Percentiles rank a stretch among this genome's conserved stretches.
Conservation (phyloP, 2,888 invertebrate genomes). For the Cryptus viduatorius region DNA sequence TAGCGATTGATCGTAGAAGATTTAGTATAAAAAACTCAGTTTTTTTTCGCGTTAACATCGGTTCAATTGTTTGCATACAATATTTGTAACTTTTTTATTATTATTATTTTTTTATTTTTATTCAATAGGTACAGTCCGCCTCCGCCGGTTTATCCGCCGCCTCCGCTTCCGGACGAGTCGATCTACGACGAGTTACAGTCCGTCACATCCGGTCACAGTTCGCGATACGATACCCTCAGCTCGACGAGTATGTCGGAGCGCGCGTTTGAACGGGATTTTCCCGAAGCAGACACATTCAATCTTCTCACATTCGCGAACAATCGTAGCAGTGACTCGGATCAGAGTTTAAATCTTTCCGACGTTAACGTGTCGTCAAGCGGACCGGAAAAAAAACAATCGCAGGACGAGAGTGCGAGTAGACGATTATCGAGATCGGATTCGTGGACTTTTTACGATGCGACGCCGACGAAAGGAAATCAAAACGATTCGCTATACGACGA, state of each 20-base stretch:
- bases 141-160: constrained; percentile 87
- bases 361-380: constrained; percentile 78
- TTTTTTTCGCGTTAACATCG: too few species aligned
- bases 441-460: constrained; percentile 86
- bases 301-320: constrained; percentile 74
- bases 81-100: background rate
- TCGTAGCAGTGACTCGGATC: constrained; percentile 74
- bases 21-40: too few species aligned
- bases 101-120: background rate
- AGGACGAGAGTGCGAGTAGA: constrained; percentile 75
- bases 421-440: constrained; percentile 85
- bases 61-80: background rate
- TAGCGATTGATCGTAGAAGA: too few species aligned
- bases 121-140: constrained; percentile 83
- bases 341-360: constrained; percentile 75
- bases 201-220: constrained; percentile 82
- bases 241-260: constrained; percentile 75
- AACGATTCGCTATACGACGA: constrained; percentile 76
- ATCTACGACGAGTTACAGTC: constrained; percentile 87
- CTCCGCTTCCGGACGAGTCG: constrained; percentile 87
- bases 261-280: constrained; percentile 85
- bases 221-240: constrained; percentile 83
- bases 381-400: constrained; percentile 71
- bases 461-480: constrained; percentile 64
- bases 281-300: constrained; percentile 80